phyloP scores from a whole-genome alignment of 2,113 vertebrate species.

The Forbesichthys agassizii region DNA sequence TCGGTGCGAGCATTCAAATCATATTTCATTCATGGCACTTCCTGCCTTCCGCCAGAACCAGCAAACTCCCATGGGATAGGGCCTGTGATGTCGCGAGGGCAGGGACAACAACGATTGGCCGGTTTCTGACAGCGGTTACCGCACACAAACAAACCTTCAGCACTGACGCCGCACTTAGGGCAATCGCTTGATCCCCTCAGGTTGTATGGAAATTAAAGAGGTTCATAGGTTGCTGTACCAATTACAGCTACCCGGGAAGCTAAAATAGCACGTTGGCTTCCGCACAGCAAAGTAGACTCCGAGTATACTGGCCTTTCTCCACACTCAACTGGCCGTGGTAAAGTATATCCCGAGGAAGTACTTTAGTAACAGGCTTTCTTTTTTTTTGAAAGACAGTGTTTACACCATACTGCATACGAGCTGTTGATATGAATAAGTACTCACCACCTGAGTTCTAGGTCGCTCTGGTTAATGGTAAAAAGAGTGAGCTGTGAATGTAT shows the following conservation, averaged over 20 bases:
- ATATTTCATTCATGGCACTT: constrained; percentile 65
- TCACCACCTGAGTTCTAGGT: no score
- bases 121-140: constrained; percentile 10
- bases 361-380: constrained; percentile 61
- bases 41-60: constrained; percentile 34
- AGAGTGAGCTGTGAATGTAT: no score
- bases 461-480: no score
- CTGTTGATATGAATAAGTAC: background rate
- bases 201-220: constrained; percentile 60
- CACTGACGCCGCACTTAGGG: constrained; percentile 18
- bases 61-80: constrained; percentile 42
- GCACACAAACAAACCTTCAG: background rate
- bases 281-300: constrained; percentile 40
- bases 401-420: constrained; percentile 51
- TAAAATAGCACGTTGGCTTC: constrained; percentile 12
- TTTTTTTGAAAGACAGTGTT: constrained; percentile 48
- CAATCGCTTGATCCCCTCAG: constrained; percentile 46
- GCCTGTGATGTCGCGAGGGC: constrained; percentile 32
- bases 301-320: constrained; percentile 50
- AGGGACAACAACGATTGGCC: constrained; percentile 16
- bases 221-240: constrained; percentile 60
- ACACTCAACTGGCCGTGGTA: constrained; percentile 43
- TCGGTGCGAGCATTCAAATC: constrained; percentile 60
- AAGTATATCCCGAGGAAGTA: constrained; percentile 64
- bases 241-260: constrained; percentile 42